Conservation (phyloP, 2,797 vertebrate species). For the Enteromius afrohamiltoni region DNA sequence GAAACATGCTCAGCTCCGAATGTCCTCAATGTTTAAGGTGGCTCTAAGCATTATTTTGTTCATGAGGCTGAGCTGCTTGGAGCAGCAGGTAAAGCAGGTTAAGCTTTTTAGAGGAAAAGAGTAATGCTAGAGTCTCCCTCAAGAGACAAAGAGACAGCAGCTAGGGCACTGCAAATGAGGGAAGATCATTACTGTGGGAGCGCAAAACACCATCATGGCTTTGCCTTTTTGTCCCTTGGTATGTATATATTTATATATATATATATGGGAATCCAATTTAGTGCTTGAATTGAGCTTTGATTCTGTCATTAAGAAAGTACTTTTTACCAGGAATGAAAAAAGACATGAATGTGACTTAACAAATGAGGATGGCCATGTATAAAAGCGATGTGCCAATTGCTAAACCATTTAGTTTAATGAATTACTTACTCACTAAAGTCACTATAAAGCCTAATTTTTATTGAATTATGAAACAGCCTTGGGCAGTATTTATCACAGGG, state of each 20-base stretch:
- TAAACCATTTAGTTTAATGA: constrained; percentile 5
- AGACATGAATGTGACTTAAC: background rate
- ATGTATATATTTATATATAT: background rate
- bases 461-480: constrained; percentile 14
- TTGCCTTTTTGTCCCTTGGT: constrained; percentile 27
- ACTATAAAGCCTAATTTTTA: constrained; percentile 8
- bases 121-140: constrained; percentile 31
- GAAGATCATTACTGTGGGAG: constrained; percentile 54
- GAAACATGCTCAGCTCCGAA: background rate
- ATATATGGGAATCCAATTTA: constrained; percentile 16
- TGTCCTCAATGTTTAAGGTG: constrained; percentile 3
- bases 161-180: constrained; percentile 53
- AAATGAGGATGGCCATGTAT: constrained; percentile 22
- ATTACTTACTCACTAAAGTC: constrained; percentile 24
- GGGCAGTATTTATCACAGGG: background rate
- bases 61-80: constrained; percentile 7
- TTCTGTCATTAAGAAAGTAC: constrained; percentile 4
- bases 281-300: constrained; percentile 1
- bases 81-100: constrained; percentile 40
- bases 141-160: constrained; percentile 35
- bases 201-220: constrained; percentile 33
- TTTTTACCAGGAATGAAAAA: constrained; percentile 7
- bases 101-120: constrained; percentile 38
- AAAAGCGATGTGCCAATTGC: background rate
- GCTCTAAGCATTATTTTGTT: constrained; percentile 28